Evolutionary conservation across 2,113 vertebrate genomes (phyloP), one percentile per base, ranked within the genome.

Genomic region (Trichomycterus rosablanca): DNA sequence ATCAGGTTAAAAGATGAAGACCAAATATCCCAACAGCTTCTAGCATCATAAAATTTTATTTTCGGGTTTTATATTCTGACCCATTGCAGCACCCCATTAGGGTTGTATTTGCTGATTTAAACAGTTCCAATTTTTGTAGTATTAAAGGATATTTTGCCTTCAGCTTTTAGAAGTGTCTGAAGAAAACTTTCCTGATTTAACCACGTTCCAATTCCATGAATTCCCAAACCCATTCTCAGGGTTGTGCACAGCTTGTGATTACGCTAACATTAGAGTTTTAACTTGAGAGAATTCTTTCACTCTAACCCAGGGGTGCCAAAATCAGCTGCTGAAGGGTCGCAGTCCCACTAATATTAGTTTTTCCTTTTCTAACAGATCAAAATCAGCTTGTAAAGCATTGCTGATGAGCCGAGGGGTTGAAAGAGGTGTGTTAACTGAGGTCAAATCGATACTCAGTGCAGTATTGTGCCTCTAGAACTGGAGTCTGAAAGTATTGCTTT

Each of bases 181-280:
- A n/a, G n/a, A n/a, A n/a, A n/a, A n/a, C n/a, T n/a, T n/a, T n/a
- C n/a, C n/a, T n/a, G n/a, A n/a, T n/a, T n/a, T n/a, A n/a, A n/a
- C n/a, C n/a, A n/a, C n/a, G n/a, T n/a, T n/a, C n/a, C n/a, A n/a
- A n/a, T 62, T 69, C 65, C 48, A 66, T 52, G 59, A 73, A 61
- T 68, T 71, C 68, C 74, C 68, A 68, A 65, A 67, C 63, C 75
- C 74, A 78, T 71, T 83, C 84, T 86, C 85, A 85, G 83, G 87
- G 81, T 87, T 68, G 74, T 70, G 71, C 67, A 30, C n/a, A 52
- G 61, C 73, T 76, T 59, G 71, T 69, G 68, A 76, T 75, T 66
- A 70, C 57, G 22, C 62, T 34, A 8, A 70, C 50, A 54, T 63
- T 66, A 51, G 60, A 60, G 51, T 61, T 56, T 54, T 62, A 59